phyloP scores from a whole-genome alignment of 2,888 invertebrate species.

The Diadromus collaris region DNA sequence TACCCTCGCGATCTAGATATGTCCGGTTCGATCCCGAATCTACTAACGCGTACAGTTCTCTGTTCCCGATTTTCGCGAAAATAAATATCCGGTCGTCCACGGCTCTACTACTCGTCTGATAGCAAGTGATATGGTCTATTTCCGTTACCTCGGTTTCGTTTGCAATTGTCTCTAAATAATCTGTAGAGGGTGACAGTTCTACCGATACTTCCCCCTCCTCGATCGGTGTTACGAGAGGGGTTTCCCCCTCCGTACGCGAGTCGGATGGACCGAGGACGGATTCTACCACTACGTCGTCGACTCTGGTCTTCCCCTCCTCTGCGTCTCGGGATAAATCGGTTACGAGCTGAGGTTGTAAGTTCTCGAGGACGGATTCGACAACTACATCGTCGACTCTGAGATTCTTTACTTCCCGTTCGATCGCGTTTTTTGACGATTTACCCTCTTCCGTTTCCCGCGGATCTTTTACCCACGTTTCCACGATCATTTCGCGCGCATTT shows the following conservation, averaged over 20 bases:
- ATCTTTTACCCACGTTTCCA: no score
- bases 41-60: neutral
- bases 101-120: neutral
- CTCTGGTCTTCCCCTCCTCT: no score
- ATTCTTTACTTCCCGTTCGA: no score
- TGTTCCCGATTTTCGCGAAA: neutral
- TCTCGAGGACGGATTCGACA: no score
- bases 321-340: no score
- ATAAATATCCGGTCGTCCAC: conserved; percentile 1
- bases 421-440: no score
- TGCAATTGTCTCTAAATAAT: neutral
- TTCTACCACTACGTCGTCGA: no score
- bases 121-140: neutral
- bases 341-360: no score
- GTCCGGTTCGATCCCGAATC: conserved; percentile 10
- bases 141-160: neutral
- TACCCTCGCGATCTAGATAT: neutral
- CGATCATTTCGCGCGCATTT: neutral
- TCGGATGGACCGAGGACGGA: no score
- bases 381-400: no score
- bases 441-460: no score
- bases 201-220: neutral
- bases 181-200: neutral
- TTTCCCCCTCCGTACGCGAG: no score
- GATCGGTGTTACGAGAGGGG: neutral